Percentiles rank a stretch among this genome's conserved stretches.
Conservation (phyloP, 1,140 invertebrate species). For the Dreissena rostriformis region DNA sequence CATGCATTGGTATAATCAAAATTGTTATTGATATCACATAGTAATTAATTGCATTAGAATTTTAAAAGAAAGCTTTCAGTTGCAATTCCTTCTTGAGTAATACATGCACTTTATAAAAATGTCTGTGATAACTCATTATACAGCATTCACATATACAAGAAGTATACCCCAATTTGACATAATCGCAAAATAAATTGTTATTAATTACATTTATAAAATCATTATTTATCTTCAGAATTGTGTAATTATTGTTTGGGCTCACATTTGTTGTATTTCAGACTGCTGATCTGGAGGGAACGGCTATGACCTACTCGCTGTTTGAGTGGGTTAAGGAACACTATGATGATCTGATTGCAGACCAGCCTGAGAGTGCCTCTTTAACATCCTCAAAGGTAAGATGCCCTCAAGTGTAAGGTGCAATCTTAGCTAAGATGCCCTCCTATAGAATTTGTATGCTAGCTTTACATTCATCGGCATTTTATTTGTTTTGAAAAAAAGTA, state of each 20-base stretch:
- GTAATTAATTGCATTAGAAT: too few species aligned
- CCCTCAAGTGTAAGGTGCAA: too few species aligned
- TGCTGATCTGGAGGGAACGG: slow-evolving; percentile 87
- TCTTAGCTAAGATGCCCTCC: slow-evolving; percentile 10
- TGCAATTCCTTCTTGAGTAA: too few species aligned
- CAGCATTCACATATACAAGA: neutral
- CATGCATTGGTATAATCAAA: neutral
- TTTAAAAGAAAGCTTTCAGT: too few species aligned
- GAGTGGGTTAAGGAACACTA: slow-evolving; percentile 94
- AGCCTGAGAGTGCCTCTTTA: slow-evolving; percentile 83
- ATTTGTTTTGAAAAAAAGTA: too few species aligned
- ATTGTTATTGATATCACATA: too few species aligned
- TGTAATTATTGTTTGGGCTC: neutral
- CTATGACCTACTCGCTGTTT: slow-evolving; percentile 97
- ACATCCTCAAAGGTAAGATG: slow-evolving; percentile 21
- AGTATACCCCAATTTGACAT: too few species aligned
- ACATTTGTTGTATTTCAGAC: slow-evolving; percentile 51
- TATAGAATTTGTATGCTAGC: too few species aligned
- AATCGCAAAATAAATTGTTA: neutral
- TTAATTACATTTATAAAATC: neutral
- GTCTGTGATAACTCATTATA: too few species aligned
- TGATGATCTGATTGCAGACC: slow-evolving; percentile 86
- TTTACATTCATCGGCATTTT: too few species aligned
- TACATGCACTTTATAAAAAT: too few species aligned
- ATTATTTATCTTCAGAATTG: neutral